These are phyloP conservation scores for Phallusia fumigata DNA, from an alignment of 23 tunicate genomes.

Conservation along the genomic window DNA sequence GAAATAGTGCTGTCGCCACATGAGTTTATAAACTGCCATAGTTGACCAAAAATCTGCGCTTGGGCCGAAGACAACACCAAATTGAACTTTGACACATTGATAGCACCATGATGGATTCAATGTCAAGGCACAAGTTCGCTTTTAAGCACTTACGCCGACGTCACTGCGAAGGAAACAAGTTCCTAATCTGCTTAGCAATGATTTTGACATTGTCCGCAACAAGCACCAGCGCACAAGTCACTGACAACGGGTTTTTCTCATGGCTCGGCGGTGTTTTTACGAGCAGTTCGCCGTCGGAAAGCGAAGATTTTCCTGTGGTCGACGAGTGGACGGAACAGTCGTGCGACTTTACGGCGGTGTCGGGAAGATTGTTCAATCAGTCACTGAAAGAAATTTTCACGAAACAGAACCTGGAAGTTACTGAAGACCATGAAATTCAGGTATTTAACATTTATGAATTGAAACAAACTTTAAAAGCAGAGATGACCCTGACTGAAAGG, in stretches of 20 bases:
- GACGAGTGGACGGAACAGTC: not conserved
- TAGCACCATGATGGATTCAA: no score
- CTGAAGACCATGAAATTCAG: not conserved
- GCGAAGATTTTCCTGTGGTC: not conserved
- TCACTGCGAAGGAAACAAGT: not conserved
- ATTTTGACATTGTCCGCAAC: not conserved
- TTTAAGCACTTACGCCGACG: not conserved
- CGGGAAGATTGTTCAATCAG: not conserved
- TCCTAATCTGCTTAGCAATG: constrained; percentile 15
- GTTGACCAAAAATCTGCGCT: no score
- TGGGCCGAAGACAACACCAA: no score
- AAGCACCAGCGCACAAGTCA: not conserved
- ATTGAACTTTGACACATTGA: no score
- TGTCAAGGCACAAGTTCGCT: not conserved
- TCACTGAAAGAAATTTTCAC: not conserved
- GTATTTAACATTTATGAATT: no score
- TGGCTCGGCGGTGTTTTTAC: not conserved
- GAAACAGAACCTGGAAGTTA: not conserved
- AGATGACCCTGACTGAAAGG: no score
- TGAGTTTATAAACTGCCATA: no score
- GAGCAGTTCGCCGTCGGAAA: not conserved
- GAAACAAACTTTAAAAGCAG: no score
- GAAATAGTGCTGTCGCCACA: no score
- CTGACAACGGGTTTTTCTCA: not conserved
- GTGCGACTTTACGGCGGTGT: not conserved